phyloP scores from a whole-genome alignment of 2,888 invertebrate genomes.

The Perithous albicinctus region DNA sequence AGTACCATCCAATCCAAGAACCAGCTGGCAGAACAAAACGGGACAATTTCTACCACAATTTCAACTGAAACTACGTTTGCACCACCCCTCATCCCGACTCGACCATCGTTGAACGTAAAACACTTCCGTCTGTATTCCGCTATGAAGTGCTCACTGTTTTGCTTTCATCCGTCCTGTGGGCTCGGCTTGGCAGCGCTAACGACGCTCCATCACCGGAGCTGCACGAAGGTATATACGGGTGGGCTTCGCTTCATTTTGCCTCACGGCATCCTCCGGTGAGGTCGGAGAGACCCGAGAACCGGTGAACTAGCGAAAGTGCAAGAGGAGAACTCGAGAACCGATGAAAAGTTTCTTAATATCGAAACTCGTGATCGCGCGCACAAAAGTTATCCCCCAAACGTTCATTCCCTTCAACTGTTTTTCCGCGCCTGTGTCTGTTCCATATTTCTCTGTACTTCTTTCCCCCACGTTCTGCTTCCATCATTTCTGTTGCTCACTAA shows the following conservation, averaged over 20 bases:
- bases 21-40: neutral
- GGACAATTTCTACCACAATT: neutral
- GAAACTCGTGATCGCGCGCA: constrained; percentile 67
- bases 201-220: constrained; percentile 56
- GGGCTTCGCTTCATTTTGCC: constrained; percentile 66
- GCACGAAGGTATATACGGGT: no score
- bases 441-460: constrained; percentile 42
- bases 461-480: constrained; percentile 23
- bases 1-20: constrained; percentile 10
- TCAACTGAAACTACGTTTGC: constrained; percentile 36
- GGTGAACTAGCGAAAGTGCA: constrained; percentile 27
- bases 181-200: constrained; percentile 71
- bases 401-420: constrained; percentile 49
- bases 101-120: constrained; percentile 70
- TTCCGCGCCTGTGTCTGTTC: constrained; percentile 41
- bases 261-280: constrained; percentile 26
- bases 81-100: constrained; percentile 8
- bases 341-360: constrained; percentile 83
- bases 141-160: constrained; percentile 76
- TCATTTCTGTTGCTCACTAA: neutral
- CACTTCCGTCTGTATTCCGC: constrained; percentile 68
- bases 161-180: constrained; percentile 76
- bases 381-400: constrained; percentile 62
- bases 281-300: neutral
- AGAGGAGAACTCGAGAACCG: constrained; percentile 69